phyloP scores from a whole-genome alignment of 2,113 vertebrate genomes.

The Bubo scandiacus region DNA sequence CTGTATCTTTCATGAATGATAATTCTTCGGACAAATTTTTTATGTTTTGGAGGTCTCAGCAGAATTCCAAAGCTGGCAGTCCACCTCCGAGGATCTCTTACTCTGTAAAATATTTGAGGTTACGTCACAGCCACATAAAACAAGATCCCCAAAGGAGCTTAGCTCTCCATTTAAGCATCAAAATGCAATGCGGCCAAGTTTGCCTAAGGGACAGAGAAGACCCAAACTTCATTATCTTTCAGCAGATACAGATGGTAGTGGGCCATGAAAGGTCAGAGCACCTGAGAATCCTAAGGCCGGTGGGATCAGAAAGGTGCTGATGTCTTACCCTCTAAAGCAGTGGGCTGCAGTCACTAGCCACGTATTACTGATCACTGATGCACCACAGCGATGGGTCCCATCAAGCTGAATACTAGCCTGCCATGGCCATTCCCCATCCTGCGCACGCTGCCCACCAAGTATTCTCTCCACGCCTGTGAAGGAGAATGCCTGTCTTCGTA shows the following conservation, averaged over 20 bases:
- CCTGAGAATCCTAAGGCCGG: not conserved
- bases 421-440: slow-evolving; percentile 89
- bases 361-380: slow-evolving; percentile 80
- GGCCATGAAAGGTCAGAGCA: not conserved
- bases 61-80: slow-evolving; percentile 76
- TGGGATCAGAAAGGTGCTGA: not conserved
- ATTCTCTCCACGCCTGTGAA: slow-evolving; percentile 78
- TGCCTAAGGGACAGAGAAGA: not conserved
- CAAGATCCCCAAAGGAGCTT: not conserved
- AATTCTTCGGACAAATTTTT: slow-evolving; percentile 64
- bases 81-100: slow-evolving; percentile 61
- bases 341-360: slow-evolving; percentile 96
- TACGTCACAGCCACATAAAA: not conserved
- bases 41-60: slow-evolving; percentile 69
- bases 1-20: slow-evolving; percentile 68
- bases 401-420: slow-evolving; percentile 90
- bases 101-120: slow-evolving; percentile 52
- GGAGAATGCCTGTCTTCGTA: slow-evolving; percentile 42
- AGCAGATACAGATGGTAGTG: not conserved
- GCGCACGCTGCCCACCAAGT: slow-evolving; percentile 76
- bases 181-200: not conserved
- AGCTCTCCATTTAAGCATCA: not conserved
- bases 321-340: slow-evolving; percentile 80
- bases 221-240: not conserved
- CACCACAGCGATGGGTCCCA: slow-evolving; percentile 84